Base-by-base conservation (phyloP, 1,140 invertebrate species). In the Pachypeltis micranthus region DNA sequence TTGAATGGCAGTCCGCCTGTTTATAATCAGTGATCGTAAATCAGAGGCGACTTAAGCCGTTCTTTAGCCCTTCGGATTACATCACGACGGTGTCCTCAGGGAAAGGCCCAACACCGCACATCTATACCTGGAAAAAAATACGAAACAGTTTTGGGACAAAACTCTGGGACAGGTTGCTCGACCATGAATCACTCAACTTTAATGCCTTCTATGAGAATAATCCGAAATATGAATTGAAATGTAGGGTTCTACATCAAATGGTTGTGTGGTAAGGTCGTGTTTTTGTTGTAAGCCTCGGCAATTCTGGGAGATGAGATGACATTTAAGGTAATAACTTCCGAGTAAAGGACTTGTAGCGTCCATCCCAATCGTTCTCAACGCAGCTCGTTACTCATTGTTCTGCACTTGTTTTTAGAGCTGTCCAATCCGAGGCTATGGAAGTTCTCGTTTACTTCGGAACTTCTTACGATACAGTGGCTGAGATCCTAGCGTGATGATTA, bases 21-120 rank as follows among this genome's bases (percentile, higher is more conserved):
- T 51, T 51, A 51, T 51, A 51, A 51, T 51, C 47, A 51, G 47
- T 21, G 47, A 51, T 21, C 47, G 47, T 51, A 51, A 51, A 51
- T 51, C 47, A 51, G 47, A 51, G 47, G 47, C 12, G 47, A 21
- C 21, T 51, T 51, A 51, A 51, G 47, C n/a, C n/a, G n/a, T 39
- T 39, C 34, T 39, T 39, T n/a, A n/a, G 7, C 47, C 47, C 4
- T 4, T 21, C 23, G 7, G 19, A 21, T 51, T 51, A 21, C 47
- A 21, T 51, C 47, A 51, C 31, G 7, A 16, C 12, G 10, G 10
- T 21, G 3, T 51, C 47, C 19, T 21, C 47, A 7, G 19, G 47
- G 47, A 51, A 10, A 51, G 23, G 21, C 47, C 12, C 47, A 51
- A 51, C 23, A n/a, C n/a, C n/a, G n/a, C n/a, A n/a, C n/a, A n/a